Conservation (phyloP, 2,113 vertebrate genomes). For the Haliaeetus leucogaster region DNA sequence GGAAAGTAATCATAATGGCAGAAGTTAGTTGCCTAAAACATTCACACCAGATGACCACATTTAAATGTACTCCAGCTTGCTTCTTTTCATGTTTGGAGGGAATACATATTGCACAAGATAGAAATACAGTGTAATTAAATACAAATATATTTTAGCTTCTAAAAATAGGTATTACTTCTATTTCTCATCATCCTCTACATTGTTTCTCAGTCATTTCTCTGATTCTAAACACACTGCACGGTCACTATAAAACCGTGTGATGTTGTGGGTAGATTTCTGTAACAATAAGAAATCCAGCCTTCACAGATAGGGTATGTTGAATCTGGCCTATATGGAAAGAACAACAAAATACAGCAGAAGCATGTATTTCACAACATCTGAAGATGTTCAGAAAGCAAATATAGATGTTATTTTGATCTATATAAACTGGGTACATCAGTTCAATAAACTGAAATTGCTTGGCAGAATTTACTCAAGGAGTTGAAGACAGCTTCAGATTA, state of each 20-base stretch:
- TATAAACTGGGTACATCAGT: neutral
- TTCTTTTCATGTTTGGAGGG: neutral
- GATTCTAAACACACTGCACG: neutral
- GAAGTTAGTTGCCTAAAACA: neutral
- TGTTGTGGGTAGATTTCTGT: neutral
- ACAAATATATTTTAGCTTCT: neutral
- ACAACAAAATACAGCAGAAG: neutral
- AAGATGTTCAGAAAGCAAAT: neutral
- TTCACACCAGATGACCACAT: conserved; percentile 34
- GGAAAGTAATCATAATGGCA: conserved; percentile 30
- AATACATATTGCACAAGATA: neutral
- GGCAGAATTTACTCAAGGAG: neutral
- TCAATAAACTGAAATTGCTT: neutral
- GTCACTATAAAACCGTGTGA: neutral
- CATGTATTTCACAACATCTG: neutral
- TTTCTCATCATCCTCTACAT: neutral
- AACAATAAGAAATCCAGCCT: neutral
- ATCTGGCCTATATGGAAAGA: neutral
- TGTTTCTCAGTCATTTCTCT: neutral
- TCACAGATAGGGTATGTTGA: neutral
- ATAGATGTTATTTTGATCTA: neutral
- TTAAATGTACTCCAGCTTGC: conserved; percentile 64
- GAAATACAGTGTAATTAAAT: conserved; percentile 1
- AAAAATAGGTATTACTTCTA: neutral
- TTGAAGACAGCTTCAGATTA: neutral